phyloP scores from a whole-genome alignment of 2,888 invertebrate genomes.

The Cactoblastis cactorum region DNA sequence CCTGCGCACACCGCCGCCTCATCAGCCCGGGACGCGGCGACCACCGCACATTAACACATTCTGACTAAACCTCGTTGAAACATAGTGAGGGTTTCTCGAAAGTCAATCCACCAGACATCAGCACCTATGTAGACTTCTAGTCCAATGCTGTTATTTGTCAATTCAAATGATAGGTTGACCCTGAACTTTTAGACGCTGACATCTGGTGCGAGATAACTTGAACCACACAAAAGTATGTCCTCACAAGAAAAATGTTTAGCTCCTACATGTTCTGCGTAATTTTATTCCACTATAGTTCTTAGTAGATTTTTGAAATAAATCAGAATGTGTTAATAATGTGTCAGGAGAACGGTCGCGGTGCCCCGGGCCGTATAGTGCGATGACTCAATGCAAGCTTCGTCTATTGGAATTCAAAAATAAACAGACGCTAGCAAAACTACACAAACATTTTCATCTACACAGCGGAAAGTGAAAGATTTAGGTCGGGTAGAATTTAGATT shows the following conservation, averaged over 20 bases:
- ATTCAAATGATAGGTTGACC: no score
- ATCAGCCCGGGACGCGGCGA: slow-evolving; percentile 33
- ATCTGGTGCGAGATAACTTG: no score
- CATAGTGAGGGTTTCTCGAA: background rate
- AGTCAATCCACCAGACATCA: no score
- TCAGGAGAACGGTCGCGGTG: slow-evolving; percentile 33
- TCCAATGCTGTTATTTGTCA: no score
- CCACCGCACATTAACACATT: slow-evolving; percentile 24
- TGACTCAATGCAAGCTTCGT: slow-evolving; percentile 79
- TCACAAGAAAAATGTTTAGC: no score
- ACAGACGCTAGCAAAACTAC: slow-evolving; percentile 22
- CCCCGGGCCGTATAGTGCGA: slow-evolving; percentile 74
- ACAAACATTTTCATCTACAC: slow-evolving; percentile 30
- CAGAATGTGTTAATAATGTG: slow-evolving; percentile 33
- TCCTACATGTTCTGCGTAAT: background rate
- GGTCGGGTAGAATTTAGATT: slow-evolving; percentile 36
- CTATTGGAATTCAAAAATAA: slow-evolving; percentile 49
- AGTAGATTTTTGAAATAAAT: slow-evolving; percentile 20
- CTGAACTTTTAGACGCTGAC: no score
- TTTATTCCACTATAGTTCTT: background rate
- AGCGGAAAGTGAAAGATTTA: slow-evolving; percentile 27
- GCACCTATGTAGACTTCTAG: no score
- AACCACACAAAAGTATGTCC: no score
- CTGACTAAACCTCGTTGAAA: slow-evolving; percentile 18
- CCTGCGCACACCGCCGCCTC: slow-evolving; percentile 63